A percentile compares a stretch with the other conserved stretches of the same genome.
phyloP scores from a whole-genome alignment of 1,140 invertebrate genomes.

The Seison nebaliae region DNA sequence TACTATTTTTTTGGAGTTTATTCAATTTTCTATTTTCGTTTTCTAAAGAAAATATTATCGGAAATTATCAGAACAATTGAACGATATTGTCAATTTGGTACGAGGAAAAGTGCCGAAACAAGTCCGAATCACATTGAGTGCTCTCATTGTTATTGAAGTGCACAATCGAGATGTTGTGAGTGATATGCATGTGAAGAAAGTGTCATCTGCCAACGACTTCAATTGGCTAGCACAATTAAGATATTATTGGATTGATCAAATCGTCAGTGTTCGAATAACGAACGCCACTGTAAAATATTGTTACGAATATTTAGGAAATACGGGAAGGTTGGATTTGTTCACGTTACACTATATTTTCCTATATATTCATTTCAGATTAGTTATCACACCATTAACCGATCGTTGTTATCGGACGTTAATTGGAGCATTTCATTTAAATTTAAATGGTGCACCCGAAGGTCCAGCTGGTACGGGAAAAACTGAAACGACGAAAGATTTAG shows the following conservation, averaged over 20 bases:
- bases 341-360: not conserved
- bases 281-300: conserved; percentile 28
- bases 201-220: conserved; percentile 26
- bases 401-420: conserved; percentile 27
- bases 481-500: conserved; percentile 30
- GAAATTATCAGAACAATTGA: conserved; percentile 20
- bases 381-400: conserved; percentile 30
- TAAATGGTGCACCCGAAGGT: conserved; percentile 20
- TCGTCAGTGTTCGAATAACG: conserved; percentile 20
- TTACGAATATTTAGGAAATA: conserved; percentile 30
- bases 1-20: not conserved
- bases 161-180: conserved; percentile 26
- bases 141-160: conserved; percentile 22
- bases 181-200: conserved; percentile 16
- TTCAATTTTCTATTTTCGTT: conserved; percentile 15
- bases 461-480: conserved; percentile 43
- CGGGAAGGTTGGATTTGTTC: conserved; percentile 14
- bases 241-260: conserved; percentile 28
- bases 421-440: conserved; percentile 27
- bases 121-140: conserved; percentile 25
- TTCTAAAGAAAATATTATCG: conserved; percentile 22
- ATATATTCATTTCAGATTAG: conserved; percentile 17
- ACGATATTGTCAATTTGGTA: conserved; percentile 26
- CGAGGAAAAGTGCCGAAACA: conserved; percentile 27
- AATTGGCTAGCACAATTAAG: conserved; percentile 28